Evolutionary conservation across 2,888 invertebrate species (phyloP).

Genomic region (Stegophylla sp.): DNA sequence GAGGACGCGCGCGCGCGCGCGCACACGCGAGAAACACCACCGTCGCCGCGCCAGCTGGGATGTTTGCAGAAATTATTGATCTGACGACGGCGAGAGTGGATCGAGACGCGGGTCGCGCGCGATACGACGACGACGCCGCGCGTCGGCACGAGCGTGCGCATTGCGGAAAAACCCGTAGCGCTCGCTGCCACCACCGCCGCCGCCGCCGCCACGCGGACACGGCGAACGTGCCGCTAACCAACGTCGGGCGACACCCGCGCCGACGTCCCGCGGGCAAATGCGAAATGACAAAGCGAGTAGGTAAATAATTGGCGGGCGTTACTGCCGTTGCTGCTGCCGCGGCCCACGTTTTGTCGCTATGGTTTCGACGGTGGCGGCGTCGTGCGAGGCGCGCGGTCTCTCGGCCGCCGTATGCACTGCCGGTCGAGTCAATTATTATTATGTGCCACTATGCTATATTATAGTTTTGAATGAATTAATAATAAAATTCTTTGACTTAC

Average conservation of each 20-base stretch:
- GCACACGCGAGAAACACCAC: constrained; percentile 21
- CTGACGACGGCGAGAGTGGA: background rate
- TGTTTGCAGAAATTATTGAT: constrained; percentile 55
- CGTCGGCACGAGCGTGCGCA: background rate
- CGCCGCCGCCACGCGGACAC: background rate
- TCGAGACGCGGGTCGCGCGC: background rate
- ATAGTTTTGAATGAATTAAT: no score
- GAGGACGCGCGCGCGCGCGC: no score
- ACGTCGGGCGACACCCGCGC: background rate
- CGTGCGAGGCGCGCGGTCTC: background rate
- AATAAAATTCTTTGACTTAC: no score
- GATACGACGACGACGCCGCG: constrained; percentile 1
- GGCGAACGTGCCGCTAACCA: background rate
- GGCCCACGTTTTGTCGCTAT: background rate
- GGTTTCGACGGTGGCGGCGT: background rate
- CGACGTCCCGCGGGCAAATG: background rate
- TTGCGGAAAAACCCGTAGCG: background rate
- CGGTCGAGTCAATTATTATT: no score
- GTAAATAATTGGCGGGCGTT: no score
- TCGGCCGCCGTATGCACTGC: no score
- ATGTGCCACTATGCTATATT: no score
- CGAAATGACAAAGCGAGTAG: no score
- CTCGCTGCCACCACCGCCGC: background rate
- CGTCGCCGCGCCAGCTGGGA: constrained; percentile 51
- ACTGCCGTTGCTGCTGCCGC: background rate